Evolutionary conservation across 2,113 vertebrate species (phyloP).

Genomic region (Leptobrachium ailaonicum): DNA sequence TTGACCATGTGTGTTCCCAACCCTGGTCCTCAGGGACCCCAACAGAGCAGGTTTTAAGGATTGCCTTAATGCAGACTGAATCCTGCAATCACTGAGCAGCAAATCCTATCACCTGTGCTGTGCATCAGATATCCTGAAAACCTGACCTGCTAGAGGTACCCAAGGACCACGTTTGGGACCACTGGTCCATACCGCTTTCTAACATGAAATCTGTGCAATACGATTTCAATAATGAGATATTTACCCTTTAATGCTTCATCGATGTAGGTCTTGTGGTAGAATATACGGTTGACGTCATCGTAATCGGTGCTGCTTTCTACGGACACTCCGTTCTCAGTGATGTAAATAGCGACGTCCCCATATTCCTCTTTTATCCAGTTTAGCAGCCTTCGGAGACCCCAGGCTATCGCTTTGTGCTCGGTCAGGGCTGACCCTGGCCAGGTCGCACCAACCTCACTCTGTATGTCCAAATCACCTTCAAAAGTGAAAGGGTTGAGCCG

Average conservation of each 20-base stretch:
- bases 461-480: constrained; percentile 71
- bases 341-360: constrained; percentile 79
- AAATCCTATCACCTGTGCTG: too few species aligned
- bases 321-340: constrained; percentile 85
- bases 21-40: too few species aligned
- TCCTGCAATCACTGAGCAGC: too few species aligned
- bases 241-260: constrained; percentile 93
- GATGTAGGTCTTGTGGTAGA: constrained; percentile 89
- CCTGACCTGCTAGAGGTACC: too few species aligned
- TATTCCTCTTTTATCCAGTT: constrained; percentile 96
- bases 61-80: too few species aligned
- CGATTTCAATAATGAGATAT: background rate
- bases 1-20: too few species aligned
- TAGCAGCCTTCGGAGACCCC: constrained; percentile 84
- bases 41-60: too few species aligned
- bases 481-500: constrained; percentile 74
- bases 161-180: too few species aligned
- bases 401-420: constrained; percentile 72
- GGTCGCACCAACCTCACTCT: constrained; percentile 57
- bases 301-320: constrained; percentile 49
- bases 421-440: constrained; percentile 69
- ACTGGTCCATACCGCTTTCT: too few species aligned
- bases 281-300: constrained; percentile 78
- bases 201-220: too few species aligned
- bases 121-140: too few species aligned